Evolutionary conservation across 2,797 vertebrate species (phyloP).

Genomic region (Molossus molossus): DNA sequence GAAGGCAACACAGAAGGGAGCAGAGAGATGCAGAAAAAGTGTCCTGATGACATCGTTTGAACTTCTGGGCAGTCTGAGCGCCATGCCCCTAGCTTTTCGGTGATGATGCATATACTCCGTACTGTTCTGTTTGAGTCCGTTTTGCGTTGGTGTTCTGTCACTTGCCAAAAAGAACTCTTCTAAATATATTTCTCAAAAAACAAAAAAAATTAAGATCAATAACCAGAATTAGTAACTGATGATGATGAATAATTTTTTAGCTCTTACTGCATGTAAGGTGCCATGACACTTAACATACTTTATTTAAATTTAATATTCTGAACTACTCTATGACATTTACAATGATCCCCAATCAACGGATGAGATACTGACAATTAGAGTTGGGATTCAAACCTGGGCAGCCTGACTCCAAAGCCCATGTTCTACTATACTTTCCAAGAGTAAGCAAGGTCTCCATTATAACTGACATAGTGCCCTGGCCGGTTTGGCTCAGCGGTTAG

Average conservation of each 20-base stretch:
- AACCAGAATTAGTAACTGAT: not conserved
- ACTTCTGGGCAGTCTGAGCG: not conserved
- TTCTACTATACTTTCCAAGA: not conserved
- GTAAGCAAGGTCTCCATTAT: not conserved
- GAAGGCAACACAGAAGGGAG: not conserved
- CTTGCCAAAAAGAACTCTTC: not conserved
- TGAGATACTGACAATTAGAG: not conserved
- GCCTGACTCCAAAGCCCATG: not conserved
- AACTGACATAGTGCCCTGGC: not conserved
- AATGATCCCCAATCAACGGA: not conserved
- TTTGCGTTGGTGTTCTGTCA: conserved; percentile 28
- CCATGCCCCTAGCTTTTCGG: not conserved
- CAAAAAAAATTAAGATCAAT: not conserved
- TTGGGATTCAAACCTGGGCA: not conserved
- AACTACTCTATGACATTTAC: not conserved
- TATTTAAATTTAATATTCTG: not conserved
- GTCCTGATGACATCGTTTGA: not conserved
- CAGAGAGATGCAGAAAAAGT: not conserved
- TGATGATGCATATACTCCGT: not conserved
- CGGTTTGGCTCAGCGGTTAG: too few relatives aligned
- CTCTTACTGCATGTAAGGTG: not conserved
- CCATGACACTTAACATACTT: not conserved
- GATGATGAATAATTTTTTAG: not conserved
- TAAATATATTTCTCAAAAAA: not conserved
- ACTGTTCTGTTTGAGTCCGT: not conserved